Conservation (phyloP, 2,797 vertebrate genomes). For the Malurus splendens region DNA sequence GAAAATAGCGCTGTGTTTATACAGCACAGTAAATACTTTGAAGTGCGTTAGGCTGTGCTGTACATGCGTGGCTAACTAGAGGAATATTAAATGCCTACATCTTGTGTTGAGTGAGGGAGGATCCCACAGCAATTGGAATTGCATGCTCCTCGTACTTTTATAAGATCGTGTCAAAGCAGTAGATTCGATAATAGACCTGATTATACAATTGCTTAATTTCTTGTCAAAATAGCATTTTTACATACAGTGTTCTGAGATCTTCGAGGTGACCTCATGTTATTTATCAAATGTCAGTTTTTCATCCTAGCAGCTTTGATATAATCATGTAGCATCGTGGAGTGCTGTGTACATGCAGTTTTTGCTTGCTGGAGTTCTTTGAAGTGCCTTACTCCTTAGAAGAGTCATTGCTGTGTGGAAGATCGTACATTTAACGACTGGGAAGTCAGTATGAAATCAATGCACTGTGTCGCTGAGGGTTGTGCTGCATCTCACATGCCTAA, state of each 20-base stretch:
- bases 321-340: background rate
- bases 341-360: background rate
- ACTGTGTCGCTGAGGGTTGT: background rate
- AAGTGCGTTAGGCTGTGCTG: slow-evolving; percentile 17
- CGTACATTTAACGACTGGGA: background rate
- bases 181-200: slow-evolving; percentile 18
- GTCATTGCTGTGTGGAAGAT: background rate
- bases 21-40: slow-evolving; percentile 36
- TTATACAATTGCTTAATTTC: slow-evolving; percentile 44
- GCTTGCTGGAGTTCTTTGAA: slow-evolving; percentile 41
- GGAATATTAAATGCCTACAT: slow-evolving; percentile 26
- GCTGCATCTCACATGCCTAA: background rate
- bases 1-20: slow-evolving; percentile 43
- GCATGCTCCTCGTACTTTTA: background rate
- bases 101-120: slow-evolving; percentile 15
- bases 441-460: background rate
- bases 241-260: background rate
- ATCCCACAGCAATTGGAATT: background rate
- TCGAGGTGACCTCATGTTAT: slow-evolving; percentile 25
- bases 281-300: slow-evolving; percentile 39
- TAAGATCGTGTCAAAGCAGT: background rate
- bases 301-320: slow-evolving; percentile 35
- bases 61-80: slow-evolving; percentile 31
- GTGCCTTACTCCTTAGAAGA: background rate
- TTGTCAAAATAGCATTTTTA: slow-evolving; percentile 24